A percentile compares a stretch with the other conserved stretches of the same genome.
These are phyloP conservation scores for Protobothrops mucrosquamatus DNA, from an alignment of 2,113 vertebrate species.

Conservation along the genomic window DNA sequence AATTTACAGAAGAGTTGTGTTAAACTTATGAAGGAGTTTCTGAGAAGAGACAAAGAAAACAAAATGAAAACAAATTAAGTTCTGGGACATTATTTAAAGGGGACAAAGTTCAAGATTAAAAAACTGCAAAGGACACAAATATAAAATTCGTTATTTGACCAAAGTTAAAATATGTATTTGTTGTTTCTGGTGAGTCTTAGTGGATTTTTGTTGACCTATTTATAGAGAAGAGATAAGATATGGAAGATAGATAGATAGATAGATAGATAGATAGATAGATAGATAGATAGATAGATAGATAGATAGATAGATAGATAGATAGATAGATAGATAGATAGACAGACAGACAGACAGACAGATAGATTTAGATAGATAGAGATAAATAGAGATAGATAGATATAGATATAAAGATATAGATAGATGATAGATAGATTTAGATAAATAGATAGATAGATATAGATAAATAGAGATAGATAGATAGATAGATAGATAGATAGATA, in stretches of 20 bases:
- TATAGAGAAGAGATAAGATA: neutral
- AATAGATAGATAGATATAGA: no score
- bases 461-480: no score
- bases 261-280: no score
- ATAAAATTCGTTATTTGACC: neutral
- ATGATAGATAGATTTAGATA: no score
- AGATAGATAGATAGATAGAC: no score
- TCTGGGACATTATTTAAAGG: neutral
- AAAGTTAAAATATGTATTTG: neutral
- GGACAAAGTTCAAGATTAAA: neutral
- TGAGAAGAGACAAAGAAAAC: neutral
- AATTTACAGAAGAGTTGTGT: neutral
- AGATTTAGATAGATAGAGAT: no score
- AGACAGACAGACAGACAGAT: no score
- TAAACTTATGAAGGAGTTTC: neutral
- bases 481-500: no score
- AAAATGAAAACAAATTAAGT: neutral
- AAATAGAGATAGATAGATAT: no score
- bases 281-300: no score
- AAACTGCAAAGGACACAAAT: neutral
- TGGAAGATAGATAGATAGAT: neutral
- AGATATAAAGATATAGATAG: no score
- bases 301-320: no score
- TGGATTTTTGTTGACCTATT: neutral
- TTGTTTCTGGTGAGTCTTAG: neutral